phyloP scores from a whole-genome alignment of 2,113 vertebrate species.

The Nibea albiflora region DNA sequence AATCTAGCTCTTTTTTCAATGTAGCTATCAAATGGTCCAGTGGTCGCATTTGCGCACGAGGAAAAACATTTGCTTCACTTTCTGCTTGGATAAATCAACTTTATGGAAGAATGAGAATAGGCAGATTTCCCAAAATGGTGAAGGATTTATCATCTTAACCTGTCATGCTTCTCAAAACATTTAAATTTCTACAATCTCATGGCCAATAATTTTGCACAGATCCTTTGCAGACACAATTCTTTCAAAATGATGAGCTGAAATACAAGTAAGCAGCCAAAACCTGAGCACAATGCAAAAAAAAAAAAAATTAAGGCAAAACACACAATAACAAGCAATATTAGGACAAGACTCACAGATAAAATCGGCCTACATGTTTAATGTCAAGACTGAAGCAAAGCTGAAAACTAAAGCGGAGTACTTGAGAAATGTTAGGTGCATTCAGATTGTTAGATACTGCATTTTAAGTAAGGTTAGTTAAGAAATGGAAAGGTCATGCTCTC shows the following conservation, averaged over 20 bases:
- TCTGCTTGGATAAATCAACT: not conserved
- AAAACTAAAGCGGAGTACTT: constrained; percentile 22
- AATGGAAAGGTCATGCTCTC: constrained; percentile 59
- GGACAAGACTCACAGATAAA: constrained; percentile 19
- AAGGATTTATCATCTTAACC: not conserved
- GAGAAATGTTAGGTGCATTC: constrained; percentile 39
- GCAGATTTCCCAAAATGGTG: not conserved
- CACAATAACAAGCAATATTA: constrained; percentile 19
- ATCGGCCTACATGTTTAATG: not conserved
- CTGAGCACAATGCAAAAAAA: constrained; percentile 29
- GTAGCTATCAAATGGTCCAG: not conserved
- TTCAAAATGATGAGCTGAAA: not conserved
- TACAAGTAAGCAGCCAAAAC: not conserved
- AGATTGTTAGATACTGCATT: constrained; percentile 60
- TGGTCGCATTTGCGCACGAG: fast-evolving
- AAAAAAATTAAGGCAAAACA: constrained; percentile 64
- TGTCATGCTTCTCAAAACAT: not conserved
- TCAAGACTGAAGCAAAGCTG: constrained; percentile 18
- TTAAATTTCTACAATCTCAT: not conserved
- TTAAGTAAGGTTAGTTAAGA: constrained; percentile 57
- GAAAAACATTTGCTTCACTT: not conserved
- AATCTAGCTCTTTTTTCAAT: not conserved
- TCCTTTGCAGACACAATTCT: not conserved
- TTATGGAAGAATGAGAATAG: not conserved
- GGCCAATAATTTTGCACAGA: not conserved